Conservation (phyloP, 2,888 invertebrate species). For the Nymphalis polychloros region DNA sequence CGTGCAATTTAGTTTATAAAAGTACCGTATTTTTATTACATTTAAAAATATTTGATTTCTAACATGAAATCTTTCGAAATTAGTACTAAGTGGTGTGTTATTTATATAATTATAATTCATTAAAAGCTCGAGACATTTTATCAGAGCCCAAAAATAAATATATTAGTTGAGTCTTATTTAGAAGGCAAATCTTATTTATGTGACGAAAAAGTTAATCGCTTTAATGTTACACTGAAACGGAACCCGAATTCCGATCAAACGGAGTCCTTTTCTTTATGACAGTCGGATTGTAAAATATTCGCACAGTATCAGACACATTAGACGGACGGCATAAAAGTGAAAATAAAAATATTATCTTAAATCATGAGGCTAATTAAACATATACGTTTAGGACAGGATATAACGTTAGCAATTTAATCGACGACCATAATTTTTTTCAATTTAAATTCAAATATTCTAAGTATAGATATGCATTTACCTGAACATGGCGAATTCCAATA, state of each 20-base stretch:
- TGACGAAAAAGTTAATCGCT: constrained; percentile 11
- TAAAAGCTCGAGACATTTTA: background rate
- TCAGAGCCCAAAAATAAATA: constrained; percentile 15
- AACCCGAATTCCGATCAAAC: constrained; percentile 1
- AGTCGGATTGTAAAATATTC: constrained; percentile 26
- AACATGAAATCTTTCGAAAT: background rate
- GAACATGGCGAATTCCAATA: constrained; percentile 33
- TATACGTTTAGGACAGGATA: constrained; percentile 33
- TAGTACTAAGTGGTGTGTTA: background rate
- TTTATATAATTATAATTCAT: constrained; percentile 1
- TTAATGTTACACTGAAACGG: constrained; percentile 23
- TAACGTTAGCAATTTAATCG: constrained; percentile 36
- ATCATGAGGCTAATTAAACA: constrained; percentile 42
- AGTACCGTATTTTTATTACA: constrained; percentile 8
- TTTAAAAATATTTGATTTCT: background rate
- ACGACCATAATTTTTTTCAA: constrained; percentile 34
- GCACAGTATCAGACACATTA: constrained; percentile 35
- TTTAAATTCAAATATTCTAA: constrained; percentile 34
- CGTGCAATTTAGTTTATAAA: constrained; percentile 41
- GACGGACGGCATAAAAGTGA: constrained; percentile 34
- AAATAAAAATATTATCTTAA: constrained; percentile 40
- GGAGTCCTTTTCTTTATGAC: constrained; percentile 18
- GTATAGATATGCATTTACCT: constrained; percentile 37
- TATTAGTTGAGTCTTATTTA: background rate
- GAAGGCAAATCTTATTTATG: constrained; percentile 15